phyloP scores from a whole-genome alignment of 2,797 vertebrate species.

The Tapirus indicus region DNA sequence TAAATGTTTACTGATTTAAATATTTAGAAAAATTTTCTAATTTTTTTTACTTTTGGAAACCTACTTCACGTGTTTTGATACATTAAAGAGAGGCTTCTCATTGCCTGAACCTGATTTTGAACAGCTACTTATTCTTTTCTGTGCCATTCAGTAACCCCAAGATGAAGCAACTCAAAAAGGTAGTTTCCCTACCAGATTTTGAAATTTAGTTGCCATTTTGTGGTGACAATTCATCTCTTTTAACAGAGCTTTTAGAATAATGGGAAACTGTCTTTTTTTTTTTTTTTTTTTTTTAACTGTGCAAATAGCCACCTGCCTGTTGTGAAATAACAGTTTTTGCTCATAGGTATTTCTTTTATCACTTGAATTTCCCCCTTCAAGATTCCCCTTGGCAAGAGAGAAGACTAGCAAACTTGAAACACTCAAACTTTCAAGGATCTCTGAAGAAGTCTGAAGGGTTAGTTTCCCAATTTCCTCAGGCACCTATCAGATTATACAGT shows the following conservation, averaged over 20 bases:
- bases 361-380: slow-evolving; percentile 11
- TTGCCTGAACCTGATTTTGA: slow-evolving; percentile 19
- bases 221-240: not conserved
- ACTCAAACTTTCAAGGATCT: not conserved
- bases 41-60: not conserved
- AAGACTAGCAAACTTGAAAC: not conserved
- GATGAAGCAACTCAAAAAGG: not conserved
- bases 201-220: not conserved
- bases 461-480: slow-evolving; percentile 8
- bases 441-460: slow-evolving; percentile 37
- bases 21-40: not conserved
- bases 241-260: slow-evolving; percentile 13
- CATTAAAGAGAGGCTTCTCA: not conserved
- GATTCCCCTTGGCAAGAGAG: not conserved
- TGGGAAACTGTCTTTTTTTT: not conserved
- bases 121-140: slow-evolving; percentile 27
- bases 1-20: slow-evolving; percentile 5
- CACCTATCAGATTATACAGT: not conserved
- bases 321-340: slow-evolving; percentile 11
- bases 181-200: not conserved
- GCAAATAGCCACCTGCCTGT: not conserved
- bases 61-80: not conserved
- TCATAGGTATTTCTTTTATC: not conserved
- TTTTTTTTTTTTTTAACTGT: not conserved
- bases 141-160: not conserved